Evolutionary conservation across 1,140 invertebrate species (phyloP).

Genomic region (Adelges cooleyi): DNA sequence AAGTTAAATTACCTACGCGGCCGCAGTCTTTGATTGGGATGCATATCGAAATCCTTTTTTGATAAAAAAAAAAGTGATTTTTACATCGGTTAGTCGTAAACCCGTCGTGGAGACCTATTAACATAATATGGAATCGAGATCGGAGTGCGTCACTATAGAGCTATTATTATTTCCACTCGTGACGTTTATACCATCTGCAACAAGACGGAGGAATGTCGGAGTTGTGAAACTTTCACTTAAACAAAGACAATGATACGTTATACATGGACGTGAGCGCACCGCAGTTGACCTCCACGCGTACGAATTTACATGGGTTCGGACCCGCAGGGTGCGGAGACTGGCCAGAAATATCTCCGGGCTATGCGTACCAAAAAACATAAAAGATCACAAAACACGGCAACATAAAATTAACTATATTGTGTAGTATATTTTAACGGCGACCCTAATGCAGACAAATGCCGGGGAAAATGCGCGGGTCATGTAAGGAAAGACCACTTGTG

Average conservation of each 20-base stretch:
- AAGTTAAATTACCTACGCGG: no score
- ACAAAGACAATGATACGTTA: slow-evolving; percentile 5
- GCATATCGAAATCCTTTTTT: no score
- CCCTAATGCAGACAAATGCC: no score
- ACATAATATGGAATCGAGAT: no score
- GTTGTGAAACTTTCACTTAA: slow-evolving; percentile 14
- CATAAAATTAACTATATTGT: not conserved
- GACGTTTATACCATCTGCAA: not conserved
- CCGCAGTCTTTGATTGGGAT: no score
- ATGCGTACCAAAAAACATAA: not conserved
- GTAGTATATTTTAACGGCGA: no score
- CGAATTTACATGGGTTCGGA: not conserved
- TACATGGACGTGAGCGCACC: not conserved
- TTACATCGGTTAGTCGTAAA: no score
- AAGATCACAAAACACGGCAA: not conserved
- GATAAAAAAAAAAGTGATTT: no score
- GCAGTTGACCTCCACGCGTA: not conserved
- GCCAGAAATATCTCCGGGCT: not conserved
- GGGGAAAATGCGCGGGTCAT: no score
- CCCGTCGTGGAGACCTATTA: no score
- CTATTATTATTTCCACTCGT: not conserved
- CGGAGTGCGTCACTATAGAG: no score
- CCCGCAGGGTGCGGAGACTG: not conserved
- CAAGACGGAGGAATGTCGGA: slow-evolving; percentile 1
- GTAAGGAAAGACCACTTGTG: no score